Base-by-base conservation (phyloP, 2,113 vertebrate species). In the Lipotes vexillifer region DNA sequence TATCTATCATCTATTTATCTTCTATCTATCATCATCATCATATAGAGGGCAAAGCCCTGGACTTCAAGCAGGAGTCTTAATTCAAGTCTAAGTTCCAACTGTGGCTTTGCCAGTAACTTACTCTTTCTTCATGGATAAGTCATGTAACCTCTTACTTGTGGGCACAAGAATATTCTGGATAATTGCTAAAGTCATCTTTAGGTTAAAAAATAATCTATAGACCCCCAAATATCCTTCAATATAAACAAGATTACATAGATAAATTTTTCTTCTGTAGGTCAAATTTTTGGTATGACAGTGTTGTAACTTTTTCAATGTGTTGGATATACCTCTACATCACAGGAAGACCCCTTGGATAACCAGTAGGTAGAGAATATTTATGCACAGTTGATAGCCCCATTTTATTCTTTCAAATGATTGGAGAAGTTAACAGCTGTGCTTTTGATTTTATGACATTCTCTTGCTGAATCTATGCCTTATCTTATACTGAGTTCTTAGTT, bases 71-170 rank as follows among this genome's bases (percentile, higher is more conserved):
- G 8, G 17, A 87, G 9, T 92, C 31, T 84, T 88, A 85, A 80
- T 93, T 46, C 55, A 95, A 93, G 21, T 78, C 52, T 92, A 77
- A 78, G n/a, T 88, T 96, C 23, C 61, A 88, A 25, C 49, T 90
- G 20, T 69, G 36, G 3, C 46, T 80, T 90, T 94, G 38, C 13
- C 14, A 49, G 66, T 83, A 90, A 84, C 2, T 52, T 66, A 27
- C 5, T 77, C 2, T 86, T 90, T 36, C 38, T 74, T 93, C 11
- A 41, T 4, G 27, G 85, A 7, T 36, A 88, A 93, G 29, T 52
- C 57, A 65, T 2, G 2, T 8, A 66, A 41, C n/a, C 25, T 77
- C n/a, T 90, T 93, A 52, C 21, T 66, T 74, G 81, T 18, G 31
- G 31, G 14, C 55, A 72, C n/a, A 25, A 90, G 59, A 61, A 0